Base-by-base conservation (phyloP, 1,140 invertebrate genomes). In the Drosophila biarmipes region DNA sequence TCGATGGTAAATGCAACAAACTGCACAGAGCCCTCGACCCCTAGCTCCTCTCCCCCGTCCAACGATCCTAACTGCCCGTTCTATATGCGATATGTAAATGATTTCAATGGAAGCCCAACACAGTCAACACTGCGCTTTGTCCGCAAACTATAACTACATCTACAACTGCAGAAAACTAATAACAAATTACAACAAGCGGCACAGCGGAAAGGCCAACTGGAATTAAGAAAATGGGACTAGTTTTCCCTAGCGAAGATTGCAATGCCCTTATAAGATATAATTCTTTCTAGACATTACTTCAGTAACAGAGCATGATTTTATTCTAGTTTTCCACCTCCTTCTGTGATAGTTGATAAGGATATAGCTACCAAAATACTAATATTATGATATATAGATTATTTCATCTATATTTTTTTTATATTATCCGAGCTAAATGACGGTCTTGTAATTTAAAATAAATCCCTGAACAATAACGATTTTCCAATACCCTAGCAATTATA, bases 31-130 rank as follows among this genome's bases (percentile, higher is more conserved):
- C 58, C 69, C 71, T 58, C 38, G 59, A 14, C 31, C 38, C 12
- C 6, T 6, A n/a, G n/a, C n/a, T n/a, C 3, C 15, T 21, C 34
- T 3, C 31, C 27, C 4, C 2, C 6, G 1, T 6, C 21, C 43
- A 1, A 11, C 45, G 53, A 48, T 51, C 40, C 49, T 21, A 17
- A 37, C 21, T 15, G 4, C 19, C 31, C 11, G 4, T 2, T 6
- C 55, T 82, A 76, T 79, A 35, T 68, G 71, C 79, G 61, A 87
- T 89, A 87, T 87, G 82, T 79, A 87, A 87, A 87, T 87, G 84
- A 87, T 89, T 87, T 87, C 82, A 89, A 84, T 87, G 79, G 84
- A 87, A 87, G 71, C 57, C 73, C 59, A 56, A 52, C 48, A 45
- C 34, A 61, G 45, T 61, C 63, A 21, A 37, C 34, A 14, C 29